Conservation (phyloP, 2,797 vertebrate species). For the Smutsia gigantea region DNA sequence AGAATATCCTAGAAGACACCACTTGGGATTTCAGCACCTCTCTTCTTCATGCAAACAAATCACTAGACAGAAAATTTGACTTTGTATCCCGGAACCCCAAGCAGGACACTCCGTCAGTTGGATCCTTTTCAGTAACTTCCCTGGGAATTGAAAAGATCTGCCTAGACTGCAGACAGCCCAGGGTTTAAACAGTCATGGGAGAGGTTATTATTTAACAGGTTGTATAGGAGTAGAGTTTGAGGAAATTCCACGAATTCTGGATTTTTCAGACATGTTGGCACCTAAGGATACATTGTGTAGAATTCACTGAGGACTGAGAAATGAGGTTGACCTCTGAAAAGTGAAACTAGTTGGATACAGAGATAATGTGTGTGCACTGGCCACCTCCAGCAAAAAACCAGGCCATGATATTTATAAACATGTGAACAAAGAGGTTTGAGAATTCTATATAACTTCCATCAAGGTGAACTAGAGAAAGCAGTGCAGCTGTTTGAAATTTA, state of each 20-base stretch:
- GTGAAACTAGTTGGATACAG: background rate
- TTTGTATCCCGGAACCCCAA: background rate
- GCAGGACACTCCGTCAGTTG: background rate
- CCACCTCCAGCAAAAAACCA: background rate
- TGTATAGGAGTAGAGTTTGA: background rate
- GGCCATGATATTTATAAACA: conserved; percentile 27
- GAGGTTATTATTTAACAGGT: background rate
- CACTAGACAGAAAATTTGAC: background rate
- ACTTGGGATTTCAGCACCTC: background rate
- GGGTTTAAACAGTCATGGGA: background rate
- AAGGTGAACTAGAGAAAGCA: conserved; percentile 3
- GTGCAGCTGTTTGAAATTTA: conserved; percentile 18
- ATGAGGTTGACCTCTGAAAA: background rate
- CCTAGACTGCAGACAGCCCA: background rate
- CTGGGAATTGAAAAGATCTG: background rate
- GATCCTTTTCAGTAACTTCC: background rate
- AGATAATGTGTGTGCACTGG: background rate
- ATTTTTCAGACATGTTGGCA: background rate
- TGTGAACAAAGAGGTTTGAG: conserved; percentile 18
- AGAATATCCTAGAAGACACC: background rate
- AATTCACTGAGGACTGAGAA: background rate
- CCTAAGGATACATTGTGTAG: background rate
- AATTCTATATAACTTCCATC: conserved; percentile 1
- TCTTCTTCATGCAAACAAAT: background rate
- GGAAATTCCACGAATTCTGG: background rate